A percentile compares a stretch with the other conserved stretches of the same genome.
These are phyloP conservation scores for Magallana nippona DNA, from an alignment of 2,888 invertebrate species.

Conservation along the genomic window DNA sequence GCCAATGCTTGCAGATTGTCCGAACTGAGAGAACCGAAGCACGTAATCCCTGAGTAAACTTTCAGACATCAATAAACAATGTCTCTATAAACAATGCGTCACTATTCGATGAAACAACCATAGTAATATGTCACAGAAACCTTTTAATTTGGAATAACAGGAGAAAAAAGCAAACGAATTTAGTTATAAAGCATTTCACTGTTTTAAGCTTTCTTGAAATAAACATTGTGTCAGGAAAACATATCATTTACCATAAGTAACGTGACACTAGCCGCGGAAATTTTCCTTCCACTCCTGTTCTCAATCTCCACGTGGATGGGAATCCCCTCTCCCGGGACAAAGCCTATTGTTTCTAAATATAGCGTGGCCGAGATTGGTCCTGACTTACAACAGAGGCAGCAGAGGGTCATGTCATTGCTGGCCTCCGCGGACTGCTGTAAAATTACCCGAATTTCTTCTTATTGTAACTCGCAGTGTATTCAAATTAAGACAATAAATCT, in stretches of 20 bases:
- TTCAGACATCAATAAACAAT: too few species aligned
- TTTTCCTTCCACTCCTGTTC: slow-evolving; percentile 86
- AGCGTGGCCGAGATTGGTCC: slow-evolving; percentile 93
- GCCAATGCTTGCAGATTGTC: too few species aligned
- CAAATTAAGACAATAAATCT: background rate
- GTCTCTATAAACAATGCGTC: too few species aligned
- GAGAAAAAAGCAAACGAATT: too few species aligned
- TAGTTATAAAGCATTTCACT: too few species aligned
- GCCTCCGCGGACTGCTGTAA: slow-evolving; percentile 45
- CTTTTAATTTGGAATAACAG: too few species aligned
- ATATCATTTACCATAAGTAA: slow-evolving; percentile 44
- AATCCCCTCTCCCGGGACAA: slow-evolving; percentile 96
- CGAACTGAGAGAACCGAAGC: too few species aligned
- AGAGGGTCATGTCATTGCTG: slow-evolving; percentile 83
- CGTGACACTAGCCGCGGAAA: slow-evolving; percentile 35
- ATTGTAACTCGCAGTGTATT: background rate
- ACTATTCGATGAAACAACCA: too few species aligned
- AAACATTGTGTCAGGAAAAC: background rate
- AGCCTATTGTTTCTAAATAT: slow-evolving; percentile 93
- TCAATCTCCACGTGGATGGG: slow-evolving; percentile 90
- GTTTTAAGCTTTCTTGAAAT: background rate
- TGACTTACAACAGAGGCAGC: slow-evolving; percentile 83
- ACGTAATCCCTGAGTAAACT: too few species aligned
- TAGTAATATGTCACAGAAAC: too few species aligned
- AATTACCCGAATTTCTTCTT: background rate